Evolutionary conservation across 2,113 vertebrate genomes (phyloP), one percentile per base, ranked within the genome.

Genomic region (Cariama cristata): DNA sequence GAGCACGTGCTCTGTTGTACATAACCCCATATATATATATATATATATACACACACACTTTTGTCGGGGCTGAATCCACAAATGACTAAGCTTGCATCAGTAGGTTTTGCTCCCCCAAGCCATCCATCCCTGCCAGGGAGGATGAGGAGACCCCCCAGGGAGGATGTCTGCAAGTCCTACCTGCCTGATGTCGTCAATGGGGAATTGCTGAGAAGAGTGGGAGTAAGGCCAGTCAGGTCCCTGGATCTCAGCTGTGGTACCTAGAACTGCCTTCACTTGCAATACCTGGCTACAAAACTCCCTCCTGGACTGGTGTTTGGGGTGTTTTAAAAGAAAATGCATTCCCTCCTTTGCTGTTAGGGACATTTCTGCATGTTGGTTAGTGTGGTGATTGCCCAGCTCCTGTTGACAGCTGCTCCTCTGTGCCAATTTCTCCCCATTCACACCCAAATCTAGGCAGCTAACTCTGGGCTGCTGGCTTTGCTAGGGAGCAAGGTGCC

Each of bases 1-100:
- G 0, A 59, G 56, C 21, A 9, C 3, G 1, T 0, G 0, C 32
- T 59, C 4, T 35, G 11, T 20, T 67, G 79, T 18, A 28, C 4
- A 0, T 32, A 71, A 40, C 16, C 22, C 49, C 58, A 15, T 2
- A 30, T 33, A 24, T 21, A 22, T 0, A 0, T 4, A 18, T 38
- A 38, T 38, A 38, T 38, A 38, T 8, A 38, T 8, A 38, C 8
- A 38, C 38, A 38, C 38, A 38, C 7, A 1, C 15, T 44, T 79
- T 8, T 12, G 5, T 33, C 40, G 53, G 56, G 66, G 38, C 82
- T 40, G 56, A 45, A n/a, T n/a, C 62, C 79, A 74, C 23, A 42
- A 45, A 64, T 8, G 45, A 44, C 50, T 35, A 3, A 40, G 55
- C 13, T 64, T 1, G 0, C 17, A 11, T 8, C 24, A 9, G 62